Conservation (phyloP, 1,140 invertebrate species). For the Hycleus cichorii region DNA sequence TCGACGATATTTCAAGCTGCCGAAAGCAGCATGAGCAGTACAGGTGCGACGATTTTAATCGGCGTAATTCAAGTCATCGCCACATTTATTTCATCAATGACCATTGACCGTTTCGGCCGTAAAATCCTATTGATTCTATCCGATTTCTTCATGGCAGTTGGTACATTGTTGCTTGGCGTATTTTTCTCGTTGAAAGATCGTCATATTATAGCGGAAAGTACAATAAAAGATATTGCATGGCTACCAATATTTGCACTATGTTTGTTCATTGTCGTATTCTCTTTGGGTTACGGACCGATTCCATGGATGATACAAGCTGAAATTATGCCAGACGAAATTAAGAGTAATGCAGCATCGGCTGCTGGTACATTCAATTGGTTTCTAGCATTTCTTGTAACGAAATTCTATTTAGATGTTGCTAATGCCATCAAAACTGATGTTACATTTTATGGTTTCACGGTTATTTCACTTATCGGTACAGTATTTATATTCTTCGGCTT, state of each 20-base stretch:
- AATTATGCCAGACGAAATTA: constrained; percentile 66
- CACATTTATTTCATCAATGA: constrained; percentile 53
- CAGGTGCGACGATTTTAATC: constrained; percentile 60
- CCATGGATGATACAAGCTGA: constrained; percentile 74
- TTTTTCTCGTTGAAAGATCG: constrained; percentile 50
- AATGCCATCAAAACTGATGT: constrained; percentile 42
- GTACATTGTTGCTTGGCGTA: constrained; percentile 58
- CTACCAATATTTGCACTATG: constrained; percentile 66
- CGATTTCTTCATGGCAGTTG: constrained; percentile 54
- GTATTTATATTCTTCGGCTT: constrained; percentile 57
- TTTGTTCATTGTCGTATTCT: constrained; percentile 70
- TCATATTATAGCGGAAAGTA: constrained; percentile 21
- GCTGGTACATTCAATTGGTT: constrained; percentile 73
- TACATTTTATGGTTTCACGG: constrained; percentile 59
- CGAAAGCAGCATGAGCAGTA: constrained; percentile 43
- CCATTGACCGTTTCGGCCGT: constrained; percentile 62
- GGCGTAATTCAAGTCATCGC: constrained; percentile 64
- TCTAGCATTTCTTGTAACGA: constrained; percentile 76
- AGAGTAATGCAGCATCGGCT: constrained; percentile 66
- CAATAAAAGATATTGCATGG: constrained; percentile 42
- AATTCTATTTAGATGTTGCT: constrained; percentile 53
- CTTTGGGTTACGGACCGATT: constrained; percentile 71
- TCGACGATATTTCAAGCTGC: constrained; percentile 41
- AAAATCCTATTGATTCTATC: constrained; percentile 63
- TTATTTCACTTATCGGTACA: constrained; percentile 52